A percentile compares a stretch with the other conserved stretches of the same genome.
Evolutionary conservation across 1,140 invertebrate species (phyloP).

Genomic region (Papilio helenus): DNA sequence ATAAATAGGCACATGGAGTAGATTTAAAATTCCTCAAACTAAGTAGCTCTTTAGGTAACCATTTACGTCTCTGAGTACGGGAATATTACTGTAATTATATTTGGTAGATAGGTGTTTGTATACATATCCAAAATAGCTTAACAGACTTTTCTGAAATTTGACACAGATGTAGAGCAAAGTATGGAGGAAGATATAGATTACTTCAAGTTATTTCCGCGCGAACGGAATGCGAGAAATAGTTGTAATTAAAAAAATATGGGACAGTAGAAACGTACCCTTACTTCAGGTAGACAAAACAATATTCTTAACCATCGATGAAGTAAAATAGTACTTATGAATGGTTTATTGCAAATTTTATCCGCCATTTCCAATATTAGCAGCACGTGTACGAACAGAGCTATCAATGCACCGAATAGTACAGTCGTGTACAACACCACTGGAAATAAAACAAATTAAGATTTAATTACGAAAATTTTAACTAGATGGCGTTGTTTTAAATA

Average conservation of each 20-base stretch:
- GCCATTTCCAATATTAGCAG: conserved; percentile 57
- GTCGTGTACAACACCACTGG: conserved; percentile 69
- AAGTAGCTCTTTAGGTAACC: no score
- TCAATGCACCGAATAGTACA: conserved; percentile 59
- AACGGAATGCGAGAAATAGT: not conserved
- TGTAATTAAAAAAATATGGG: not conserved
- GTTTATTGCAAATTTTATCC: conserved; percentile 52
- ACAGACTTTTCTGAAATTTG: no score
- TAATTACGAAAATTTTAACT: not conserved
- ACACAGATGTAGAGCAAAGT: no score
- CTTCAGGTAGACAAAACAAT: conserved; percentile 62
- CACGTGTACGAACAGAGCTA: conserved; percentile 63
- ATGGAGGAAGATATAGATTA: no score
- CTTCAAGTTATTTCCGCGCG: no score
- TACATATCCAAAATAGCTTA: no score
- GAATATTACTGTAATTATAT: no score
- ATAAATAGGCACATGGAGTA: no score
- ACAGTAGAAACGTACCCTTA: conserved; percentile 56
- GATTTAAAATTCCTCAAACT: no score
- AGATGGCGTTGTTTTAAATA: not conserved
- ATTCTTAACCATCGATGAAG: conserved; percentile 52
- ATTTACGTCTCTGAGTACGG: no score
- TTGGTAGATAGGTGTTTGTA: no score
- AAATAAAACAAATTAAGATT: conserved; percentile 32
- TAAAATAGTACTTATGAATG: conserved; percentile 53